Evolutionary conservation across 2,888 invertebrate genomes (phyloP).

Genomic region (Agonopterix arenella): DNA sequence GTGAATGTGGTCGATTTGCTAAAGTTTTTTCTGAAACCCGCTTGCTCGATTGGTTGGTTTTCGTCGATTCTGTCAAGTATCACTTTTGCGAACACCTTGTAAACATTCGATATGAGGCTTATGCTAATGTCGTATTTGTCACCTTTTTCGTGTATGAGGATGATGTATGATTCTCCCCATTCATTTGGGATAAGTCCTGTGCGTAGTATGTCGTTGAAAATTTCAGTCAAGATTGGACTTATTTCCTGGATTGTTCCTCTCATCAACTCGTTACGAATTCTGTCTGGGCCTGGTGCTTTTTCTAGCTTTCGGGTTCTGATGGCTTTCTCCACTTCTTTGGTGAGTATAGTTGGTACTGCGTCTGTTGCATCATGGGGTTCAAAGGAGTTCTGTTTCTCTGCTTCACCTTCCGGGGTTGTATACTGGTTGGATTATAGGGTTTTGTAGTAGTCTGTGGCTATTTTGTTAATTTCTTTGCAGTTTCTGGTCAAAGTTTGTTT

Average conservation of each 20-base stretch:
- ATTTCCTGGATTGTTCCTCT: conserved; percentile 11
- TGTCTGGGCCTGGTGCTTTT: conserved; percentile 19
- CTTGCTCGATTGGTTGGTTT: conserved; percentile 15
- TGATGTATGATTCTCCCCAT: conserved; percentile 10
- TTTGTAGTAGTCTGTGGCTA: neutral
- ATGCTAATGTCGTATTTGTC: conserved; percentile 8
- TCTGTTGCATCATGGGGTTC: neutral
- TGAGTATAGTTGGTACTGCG: neutral
- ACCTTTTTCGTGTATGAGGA: conserved; percentile 16
- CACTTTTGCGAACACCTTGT: too few relatives aligned
- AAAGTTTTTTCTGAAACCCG: conserved; percentile 15
- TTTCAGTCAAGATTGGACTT: conserved; percentile 10
- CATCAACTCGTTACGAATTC: conserved; percentile 15
- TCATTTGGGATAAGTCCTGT: neutral
- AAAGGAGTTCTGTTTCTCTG: neutral
- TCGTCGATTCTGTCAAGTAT: conserved; percentile 6
- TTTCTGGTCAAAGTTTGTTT: neutral
- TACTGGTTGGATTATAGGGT: neutral
- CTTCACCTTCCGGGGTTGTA: neutral
- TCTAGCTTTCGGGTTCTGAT: conserved; percentile 12
- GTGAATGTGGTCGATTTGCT: conserved; percentile 14
- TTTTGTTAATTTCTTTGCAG: neutral
- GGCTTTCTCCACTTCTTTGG: conserved; percentile 11
- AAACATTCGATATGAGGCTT: conserved; percentile 13
- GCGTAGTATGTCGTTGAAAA: conserved; percentile 15